These are phyloP conservation scores for Eptatretus atami DNA, from an alignment of 2,797 vertebrate genomes.

Conservation along the genomic window DNA sequence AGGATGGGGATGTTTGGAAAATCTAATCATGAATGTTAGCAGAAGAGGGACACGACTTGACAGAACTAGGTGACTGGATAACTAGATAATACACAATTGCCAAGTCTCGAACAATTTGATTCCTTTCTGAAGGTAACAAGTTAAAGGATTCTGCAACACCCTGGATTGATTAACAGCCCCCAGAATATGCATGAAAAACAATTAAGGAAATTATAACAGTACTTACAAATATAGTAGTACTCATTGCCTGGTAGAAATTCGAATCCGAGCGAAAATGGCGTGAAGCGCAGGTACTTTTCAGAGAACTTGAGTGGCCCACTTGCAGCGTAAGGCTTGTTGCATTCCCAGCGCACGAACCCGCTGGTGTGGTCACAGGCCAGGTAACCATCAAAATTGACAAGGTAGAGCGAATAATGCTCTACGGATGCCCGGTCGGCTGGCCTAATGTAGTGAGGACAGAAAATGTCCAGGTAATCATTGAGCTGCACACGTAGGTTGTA, in stretches of 20 bases:
- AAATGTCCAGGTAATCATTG: constrained; percentile 92
- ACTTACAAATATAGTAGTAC: constrained; percentile 96
- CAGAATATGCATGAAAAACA: too few species aligned
- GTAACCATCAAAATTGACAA: constrained; percentile 97
- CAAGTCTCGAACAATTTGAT: too few species aligned
- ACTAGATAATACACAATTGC: too few species aligned
- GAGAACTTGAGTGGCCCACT: constrained; percentile 88
- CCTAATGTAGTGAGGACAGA: constrained; percentile 72
- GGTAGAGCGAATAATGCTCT: constrained; percentile 80
- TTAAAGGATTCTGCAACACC: too few species aligned
- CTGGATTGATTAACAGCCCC: too few species aligned
- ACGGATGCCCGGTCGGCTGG: constrained; percentile 37
- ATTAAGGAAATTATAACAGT: not conserved
- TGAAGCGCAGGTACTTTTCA: constrained; percentile 94
- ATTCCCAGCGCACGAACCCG: constrained; percentile 94
- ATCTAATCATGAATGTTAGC: too few species aligned
- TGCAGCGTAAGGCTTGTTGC: constrained; percentile 66
- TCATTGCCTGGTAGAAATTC: constrained; percentile 87
- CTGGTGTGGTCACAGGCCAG: constrained; percentile 81
- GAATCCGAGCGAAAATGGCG: constrained; percentile 82
- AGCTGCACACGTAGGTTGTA: constrained; percentile 94
- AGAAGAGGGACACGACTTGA: too few species aligned
- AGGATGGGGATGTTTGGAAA: too few species aligned
- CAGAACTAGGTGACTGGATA: too few species aligned
- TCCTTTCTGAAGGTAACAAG: too few species aligned